Conservation (phyloP, 2,888 invertebrate genomes). For the Parelbella ahira region DNA sequence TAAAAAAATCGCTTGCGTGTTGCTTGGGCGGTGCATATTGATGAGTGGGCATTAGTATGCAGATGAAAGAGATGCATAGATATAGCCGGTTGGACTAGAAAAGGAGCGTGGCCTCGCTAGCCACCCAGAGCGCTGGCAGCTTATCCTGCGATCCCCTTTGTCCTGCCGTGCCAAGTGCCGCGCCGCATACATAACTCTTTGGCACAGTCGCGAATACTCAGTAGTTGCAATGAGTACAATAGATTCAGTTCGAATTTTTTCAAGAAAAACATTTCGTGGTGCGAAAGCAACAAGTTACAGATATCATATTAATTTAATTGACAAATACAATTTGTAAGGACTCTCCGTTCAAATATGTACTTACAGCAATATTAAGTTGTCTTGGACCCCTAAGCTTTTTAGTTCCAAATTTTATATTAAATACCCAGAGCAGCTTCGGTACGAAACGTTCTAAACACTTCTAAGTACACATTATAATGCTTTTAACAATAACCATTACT, state of each 20-base stretch:
- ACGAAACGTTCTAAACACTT: no score
- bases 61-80: constrained; percentile 23
- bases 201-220: constrained; percentile 30
- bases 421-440: no score
- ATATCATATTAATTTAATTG: no score
- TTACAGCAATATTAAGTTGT: no score
- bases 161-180: constrained; percentile 62
- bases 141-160: constrained; percentile 62
- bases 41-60: constrained; percentile 27
- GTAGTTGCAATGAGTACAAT: constrained; percentile 9
- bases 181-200: constrained; percentile 58
- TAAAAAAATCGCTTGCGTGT: constrained; percentile 25
- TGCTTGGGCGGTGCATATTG: constrained; percentile 25
- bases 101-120: constrained; percentile 31
- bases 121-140: constrained; percentile 64
- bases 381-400: no score
- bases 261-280: no score
- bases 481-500: no score
- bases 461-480: no score
- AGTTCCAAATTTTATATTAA: no score
- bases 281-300: no score
- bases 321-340: no score
- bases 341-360: no score
- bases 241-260: not conserved
- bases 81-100: constrained; percentile 29